phyloP scores from a whole-genome alignment of 2,797 vertebrate species.

The Tapirus indicus region DNA sequence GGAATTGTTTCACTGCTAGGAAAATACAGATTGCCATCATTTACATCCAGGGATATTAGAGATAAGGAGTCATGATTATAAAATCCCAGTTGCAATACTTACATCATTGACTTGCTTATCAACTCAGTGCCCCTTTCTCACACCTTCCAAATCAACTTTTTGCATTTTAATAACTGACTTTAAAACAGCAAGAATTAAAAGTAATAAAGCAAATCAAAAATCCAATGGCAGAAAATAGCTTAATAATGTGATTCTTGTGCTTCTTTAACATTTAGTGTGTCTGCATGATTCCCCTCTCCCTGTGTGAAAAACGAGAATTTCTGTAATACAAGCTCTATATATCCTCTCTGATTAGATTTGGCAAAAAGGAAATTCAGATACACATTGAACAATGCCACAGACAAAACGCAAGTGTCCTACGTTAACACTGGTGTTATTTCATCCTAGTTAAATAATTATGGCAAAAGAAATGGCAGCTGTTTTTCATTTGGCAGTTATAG shows the following conservation, averaged over 20 bases:
- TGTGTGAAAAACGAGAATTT: not conserved
- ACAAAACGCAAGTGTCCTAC: not conserved
- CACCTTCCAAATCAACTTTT: not conserved
- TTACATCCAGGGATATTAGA: not conserved
- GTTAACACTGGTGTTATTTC: not conserved
- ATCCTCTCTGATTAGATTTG: not conserved
- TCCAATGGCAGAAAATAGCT: not conserved
- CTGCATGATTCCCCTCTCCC: not conserved
- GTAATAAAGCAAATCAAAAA: not conserved
- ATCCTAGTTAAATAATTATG: not conserved
- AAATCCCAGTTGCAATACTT: not conserved
- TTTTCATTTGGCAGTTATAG: conserved; percentile 22
- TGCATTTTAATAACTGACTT: not conserved
- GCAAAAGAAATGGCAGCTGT: not conserved
- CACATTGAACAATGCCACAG: not conserved
- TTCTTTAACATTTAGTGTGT: not conserved
- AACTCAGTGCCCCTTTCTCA: not conserved
- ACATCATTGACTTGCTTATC: not conserved
- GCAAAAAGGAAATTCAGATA: not conserved
- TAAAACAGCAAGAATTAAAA: not conserved
- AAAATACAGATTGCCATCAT: not conserved
- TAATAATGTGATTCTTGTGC: not conserved
- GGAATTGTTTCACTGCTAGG: not conserved
- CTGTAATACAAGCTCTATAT: not conserved
- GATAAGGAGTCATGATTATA: not conserved